Base-by-base conservation (phyloP, 2,888 invertebrate genomes). In the Tinea pellionella region DNA sequence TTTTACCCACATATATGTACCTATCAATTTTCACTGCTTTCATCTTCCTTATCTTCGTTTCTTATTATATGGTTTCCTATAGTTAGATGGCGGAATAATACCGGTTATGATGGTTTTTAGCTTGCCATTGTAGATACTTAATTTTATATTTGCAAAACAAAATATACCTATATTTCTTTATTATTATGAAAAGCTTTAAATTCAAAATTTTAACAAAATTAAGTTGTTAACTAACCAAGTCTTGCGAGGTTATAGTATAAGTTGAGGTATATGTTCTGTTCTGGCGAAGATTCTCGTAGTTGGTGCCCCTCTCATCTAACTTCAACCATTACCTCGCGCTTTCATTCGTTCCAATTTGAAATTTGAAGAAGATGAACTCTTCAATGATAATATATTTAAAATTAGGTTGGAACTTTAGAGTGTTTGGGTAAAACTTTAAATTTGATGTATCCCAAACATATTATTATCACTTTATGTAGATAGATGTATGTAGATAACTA, bases 291-390 rank as follows among this genome's bases (percentile, higher is more conserved):
- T n/a, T 37, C 13, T 11, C 15, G 32, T 32, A 47, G 47, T 57
- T 16, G 30, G 57, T 30, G 32, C 32, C 32, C 30, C 32, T 57
- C 73, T 86, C 85, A 87, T 87, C 84, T 84, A 87, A 87, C 86
- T 87, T 87, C 72, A 69, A 70, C 79, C 86, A 83, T 87, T 87
- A 85, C 82, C 71, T 77, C 75, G 77, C 76, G 74, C 77, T 79
- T 80, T 78, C 77, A 78, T 84, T 85, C 84, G 80, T 86, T 84
- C 86, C 85, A 87, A 86, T 86, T 87, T 82, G 77, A 84, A 87
- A 86, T 86, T 86, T 86, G 79, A 79, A 80, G 79, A 79, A 80
- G 79, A 79, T 76, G 78, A 32, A 57, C 32, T 57, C 57, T 30
- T 57, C 57, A n/a, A 57, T 57, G 32, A 16, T 1, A 11, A 32